phyloP scores from a whole-genome alignment of 2,797 vertebrate genomes.

The Eptatretus atami region DNA sequence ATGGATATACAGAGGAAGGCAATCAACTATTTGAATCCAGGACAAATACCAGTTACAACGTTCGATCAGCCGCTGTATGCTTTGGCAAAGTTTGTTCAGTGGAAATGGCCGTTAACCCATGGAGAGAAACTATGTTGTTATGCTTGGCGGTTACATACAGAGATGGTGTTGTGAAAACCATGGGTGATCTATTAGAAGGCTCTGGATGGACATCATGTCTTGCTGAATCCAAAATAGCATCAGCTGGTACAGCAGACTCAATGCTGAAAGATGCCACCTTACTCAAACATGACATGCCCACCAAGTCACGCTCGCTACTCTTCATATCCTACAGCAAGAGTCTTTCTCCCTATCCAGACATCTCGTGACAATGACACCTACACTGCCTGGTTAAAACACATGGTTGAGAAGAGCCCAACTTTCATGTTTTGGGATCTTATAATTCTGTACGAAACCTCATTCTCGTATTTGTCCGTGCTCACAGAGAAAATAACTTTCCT shows the following conservation, averaged over 20 bases:
- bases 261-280: not conserved
- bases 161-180: not conserved
- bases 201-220: too few species aligned
- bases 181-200: not conserved
- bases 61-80: not conserved
- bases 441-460: not conserved
- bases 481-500: too few species aligned
- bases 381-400: too few species aligned
- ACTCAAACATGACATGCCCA: not conserved
- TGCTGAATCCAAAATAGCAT: too few species aligned
- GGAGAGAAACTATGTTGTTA: conserved; percentile 7
- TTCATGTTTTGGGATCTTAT: conserved; percentile 2
- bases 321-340: not conserved
- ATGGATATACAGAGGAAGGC: not conserved
- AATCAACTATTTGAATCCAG: not conserved
- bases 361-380: too few species aligned
- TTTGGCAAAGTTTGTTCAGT: conserved; percentile 5
- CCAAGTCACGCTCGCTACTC: not conserved
- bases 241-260: not conserved
- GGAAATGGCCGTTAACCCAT: conserved; percentile 6
- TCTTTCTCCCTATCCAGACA: too few species aligned
- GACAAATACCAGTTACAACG: not conserved
- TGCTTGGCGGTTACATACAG: not conserved
- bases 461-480: too few species aligned
- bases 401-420: not conserved